Evolutionary conservation across 2,113 vertebrate genomes (phyloP).

Genomic region (Tapirus terrestris): DNA sequence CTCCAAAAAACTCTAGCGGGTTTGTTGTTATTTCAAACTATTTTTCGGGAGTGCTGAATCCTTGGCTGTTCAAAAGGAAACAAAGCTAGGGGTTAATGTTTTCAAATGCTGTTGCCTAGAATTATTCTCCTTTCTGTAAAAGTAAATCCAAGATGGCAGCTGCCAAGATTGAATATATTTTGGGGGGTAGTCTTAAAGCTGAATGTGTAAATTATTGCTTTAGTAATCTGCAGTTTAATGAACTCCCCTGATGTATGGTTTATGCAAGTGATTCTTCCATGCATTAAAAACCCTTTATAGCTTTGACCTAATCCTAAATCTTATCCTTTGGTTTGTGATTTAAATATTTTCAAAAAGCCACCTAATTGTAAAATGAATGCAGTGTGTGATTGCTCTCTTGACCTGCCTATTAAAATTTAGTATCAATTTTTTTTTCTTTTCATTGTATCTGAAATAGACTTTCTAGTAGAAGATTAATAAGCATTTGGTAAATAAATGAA

Average conservation of each 20-base stretch:
- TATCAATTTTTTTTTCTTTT: not conserved
- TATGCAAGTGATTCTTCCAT: not conserved
- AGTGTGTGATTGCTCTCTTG: not conserved
- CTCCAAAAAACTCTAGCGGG: not conserved
- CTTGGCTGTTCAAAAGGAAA: conserved; percentile 27
- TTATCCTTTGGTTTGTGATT: not conserved
- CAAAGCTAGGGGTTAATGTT: conserved; percentile 20
- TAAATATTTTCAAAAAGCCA: conserved; percentile 27
- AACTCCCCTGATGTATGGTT: not conserved
- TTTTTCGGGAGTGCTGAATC: not conserved
- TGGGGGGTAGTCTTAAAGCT: not conserved
- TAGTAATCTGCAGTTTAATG: not conserved
- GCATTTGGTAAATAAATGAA: not conserved
- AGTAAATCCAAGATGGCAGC: conserved; percentile 65
- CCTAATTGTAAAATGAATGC: not conserved
- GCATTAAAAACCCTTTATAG: not conserved
- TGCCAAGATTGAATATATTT: not conserved
- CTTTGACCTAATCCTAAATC: not conserved
- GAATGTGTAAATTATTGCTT: conserved; percentile 1
- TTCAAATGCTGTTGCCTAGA: conserved; percentile 50
- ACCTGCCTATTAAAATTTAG: not conserved
- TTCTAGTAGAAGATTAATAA: not conserved
- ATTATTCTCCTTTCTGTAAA: conserved; percentile 53
- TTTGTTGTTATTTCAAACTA: not conserved
- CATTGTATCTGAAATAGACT: not conserved